Evolutionary conservation across 1,140 invertebrate species (phyloP).

Genomic region (Temnothorax longispinosus): DNA sequence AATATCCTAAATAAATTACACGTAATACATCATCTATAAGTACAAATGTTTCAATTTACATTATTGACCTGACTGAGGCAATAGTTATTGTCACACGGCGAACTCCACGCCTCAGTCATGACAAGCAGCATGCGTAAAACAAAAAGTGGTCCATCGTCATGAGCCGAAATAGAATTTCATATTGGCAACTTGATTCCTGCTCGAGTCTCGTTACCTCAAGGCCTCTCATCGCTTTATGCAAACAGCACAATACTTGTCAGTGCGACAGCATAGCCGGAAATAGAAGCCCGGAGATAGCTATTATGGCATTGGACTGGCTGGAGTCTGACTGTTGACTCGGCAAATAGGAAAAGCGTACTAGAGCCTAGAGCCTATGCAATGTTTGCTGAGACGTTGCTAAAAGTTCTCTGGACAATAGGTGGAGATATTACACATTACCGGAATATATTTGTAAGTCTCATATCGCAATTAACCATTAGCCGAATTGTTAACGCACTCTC

Average conservation of each 20-base stretch:
- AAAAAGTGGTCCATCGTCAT: constrained; percentile 34
- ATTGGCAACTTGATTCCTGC: constrained; percentile 66
- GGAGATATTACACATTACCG: constrained; percentile 34
- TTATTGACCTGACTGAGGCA: background rate
- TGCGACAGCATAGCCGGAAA: constrained; percentile 73
- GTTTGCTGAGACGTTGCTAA: constrained; percentile 46
- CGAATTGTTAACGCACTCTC: background rate
- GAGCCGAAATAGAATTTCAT: constrained; percentile 68
- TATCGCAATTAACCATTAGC: background rate
- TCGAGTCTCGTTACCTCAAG: constrained; percentile 72
- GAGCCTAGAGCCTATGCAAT: constrained; percentile 36
- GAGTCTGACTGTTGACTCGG: constrained; percentile 72
- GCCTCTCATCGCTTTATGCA: constrained; percentile 73
- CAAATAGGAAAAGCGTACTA: constrained; percentile 71
- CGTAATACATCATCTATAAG: no score
- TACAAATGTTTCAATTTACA: background rate
- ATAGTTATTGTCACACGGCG: background rate
- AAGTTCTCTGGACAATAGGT: constrained; percentile 60
- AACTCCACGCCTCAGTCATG: background rate
- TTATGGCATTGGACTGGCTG: constrained; percentile 63
- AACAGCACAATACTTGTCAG: constrained; percentile 76
- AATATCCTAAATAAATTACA: background rate
- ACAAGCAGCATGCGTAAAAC: background rate
- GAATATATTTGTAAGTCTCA: background rate
- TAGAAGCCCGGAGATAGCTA: constrained; percentile 70